A percentile compares a stretch with the other conserved stretches of the same genome.
Evolutionary conservation across 2,113 vertebrate genomes (phyloP).

Genomic region (Dissostichus mawsoni): DNA sequence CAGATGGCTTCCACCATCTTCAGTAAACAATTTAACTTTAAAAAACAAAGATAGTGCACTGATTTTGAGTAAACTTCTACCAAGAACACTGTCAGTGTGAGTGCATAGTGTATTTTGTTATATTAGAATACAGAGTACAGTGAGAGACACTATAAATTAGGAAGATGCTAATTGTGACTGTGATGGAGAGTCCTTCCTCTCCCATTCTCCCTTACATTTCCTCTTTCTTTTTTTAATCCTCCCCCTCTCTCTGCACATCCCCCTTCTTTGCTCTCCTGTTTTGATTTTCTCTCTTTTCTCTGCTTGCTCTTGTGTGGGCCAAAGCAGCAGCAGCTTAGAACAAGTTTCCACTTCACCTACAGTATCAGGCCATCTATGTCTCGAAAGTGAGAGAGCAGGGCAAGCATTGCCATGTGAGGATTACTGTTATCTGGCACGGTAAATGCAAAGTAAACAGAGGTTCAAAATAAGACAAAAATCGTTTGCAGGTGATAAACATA

Average conservation of each 20-base stretch:
- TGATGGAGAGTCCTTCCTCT: not conserved
- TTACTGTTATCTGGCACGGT: constrained; percentile 65
- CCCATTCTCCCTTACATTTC: not conserved
- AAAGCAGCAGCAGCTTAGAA: constrained; percentile 70
- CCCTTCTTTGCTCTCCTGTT: constrained; percentile 34
- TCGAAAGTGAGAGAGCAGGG: constrained; percentile 73
- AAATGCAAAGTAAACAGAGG: constrained; percentile 65
- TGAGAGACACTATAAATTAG: not conserved
- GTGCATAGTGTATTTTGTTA: not conserved
- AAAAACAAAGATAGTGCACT: not conserved
- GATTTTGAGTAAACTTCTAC: not conserved
- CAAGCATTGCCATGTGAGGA: constrained; percentile 80
- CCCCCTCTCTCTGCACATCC: constrained; percentile 16
- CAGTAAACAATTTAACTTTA: not conserved
- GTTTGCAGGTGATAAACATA: constrained; percentile 71
- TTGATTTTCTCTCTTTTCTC: constrained; percentile 53
- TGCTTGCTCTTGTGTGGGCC: constrained; percentile 71
- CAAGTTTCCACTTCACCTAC: constrained; percentile 78
- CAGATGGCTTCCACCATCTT: not conserved
- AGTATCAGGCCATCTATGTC: constrained; percentile 76
- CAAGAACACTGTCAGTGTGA: not conserved
- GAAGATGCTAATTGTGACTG: not conserved
- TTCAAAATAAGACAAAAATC: constrained; percentile 71
- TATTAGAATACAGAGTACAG: not conserved
- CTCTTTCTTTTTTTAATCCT: constrained; percentile 19